Conservation (phyloP, 1,140 invertebrate genomes). For the Neelides sp. region DNA sequence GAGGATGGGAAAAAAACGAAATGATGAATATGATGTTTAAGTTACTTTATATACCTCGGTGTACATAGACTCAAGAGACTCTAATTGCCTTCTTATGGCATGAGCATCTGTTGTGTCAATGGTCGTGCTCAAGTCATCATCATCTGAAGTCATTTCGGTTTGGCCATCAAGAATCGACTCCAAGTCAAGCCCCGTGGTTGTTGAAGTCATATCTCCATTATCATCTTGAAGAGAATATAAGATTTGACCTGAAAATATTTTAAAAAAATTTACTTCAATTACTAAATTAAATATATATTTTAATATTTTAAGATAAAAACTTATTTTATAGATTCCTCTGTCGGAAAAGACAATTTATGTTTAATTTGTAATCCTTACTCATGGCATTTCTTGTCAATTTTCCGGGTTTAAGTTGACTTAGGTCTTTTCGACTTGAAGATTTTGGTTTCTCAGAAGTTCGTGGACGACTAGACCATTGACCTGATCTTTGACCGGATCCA, state of each 20-base stretch:
- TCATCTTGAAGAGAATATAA: constrained; percentile 41
- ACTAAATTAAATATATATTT: background rate
- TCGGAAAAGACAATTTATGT: too few relatives aligned
- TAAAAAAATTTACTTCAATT: background rate
- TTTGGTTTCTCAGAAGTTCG: constrained; percentile 17
- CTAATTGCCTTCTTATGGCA: constrained; percentile 65
- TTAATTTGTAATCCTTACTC: constrained; percentile 19
- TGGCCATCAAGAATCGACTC: constrained; percentile 62
- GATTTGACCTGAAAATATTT: constrained; percentile 24
- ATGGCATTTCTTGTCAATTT: constrained; percentile 28
- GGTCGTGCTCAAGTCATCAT: constrained; percentile 60
- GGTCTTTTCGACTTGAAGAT: constrained; percentile 19
- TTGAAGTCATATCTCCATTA: constrained; percentile 60
- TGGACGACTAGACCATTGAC: constrained; percentile 17
- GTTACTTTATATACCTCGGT: constrained; percentile 48
- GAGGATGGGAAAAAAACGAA: too few relatives aligned
- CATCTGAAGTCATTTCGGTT: constrained; percentile 44
- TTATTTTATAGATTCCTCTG: too few relatives aligned
- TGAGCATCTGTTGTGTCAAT: constrained; percentile 47
- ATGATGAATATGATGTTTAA: background rate
- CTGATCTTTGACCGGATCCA: constrained; percentile 20
- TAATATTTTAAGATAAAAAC: background rate
- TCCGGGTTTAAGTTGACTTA: constrained; percentile 19
- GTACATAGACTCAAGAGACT: constrained; percentile 80
- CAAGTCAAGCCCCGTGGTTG: constrained; percentile 62